phyloP scores from a whole-genome alignment of 2,797 vertebrate species.

The Syndactyla subalaris region DNA sequence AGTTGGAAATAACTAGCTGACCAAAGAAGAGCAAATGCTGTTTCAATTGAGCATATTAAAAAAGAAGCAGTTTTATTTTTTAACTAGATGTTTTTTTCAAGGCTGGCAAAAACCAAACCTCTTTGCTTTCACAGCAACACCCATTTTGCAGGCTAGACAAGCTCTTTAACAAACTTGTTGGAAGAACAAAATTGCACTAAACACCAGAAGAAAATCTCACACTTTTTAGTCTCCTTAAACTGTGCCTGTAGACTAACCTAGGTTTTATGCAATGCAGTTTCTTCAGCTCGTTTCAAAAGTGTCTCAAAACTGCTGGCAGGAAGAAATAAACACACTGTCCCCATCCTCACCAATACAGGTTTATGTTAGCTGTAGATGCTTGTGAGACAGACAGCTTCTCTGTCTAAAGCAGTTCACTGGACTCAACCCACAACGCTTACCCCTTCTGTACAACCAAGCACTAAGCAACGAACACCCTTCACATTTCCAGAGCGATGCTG shows the following conservation, averaged over 20 bases:
- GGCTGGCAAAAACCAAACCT: not conserved
- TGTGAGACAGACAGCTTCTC: not conserved
- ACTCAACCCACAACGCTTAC: not conserved
- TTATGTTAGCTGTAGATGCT: not conserved
- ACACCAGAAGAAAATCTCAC: not conserved
- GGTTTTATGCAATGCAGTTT: not conserved
- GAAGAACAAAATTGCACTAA: not conserved
- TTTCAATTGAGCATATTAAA: not conserved
- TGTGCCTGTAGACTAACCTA: not conserved
- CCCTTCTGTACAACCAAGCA: not conserved
- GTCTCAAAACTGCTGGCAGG: not conserved
- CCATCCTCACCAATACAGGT: not conserved
- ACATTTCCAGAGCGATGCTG: not conserved
- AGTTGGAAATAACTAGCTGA: not conserved
- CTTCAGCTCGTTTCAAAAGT: not conserved
- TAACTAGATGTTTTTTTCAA: not conserved
- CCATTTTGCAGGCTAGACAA: not conserved
- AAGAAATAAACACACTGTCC: not conserved
- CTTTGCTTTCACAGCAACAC: not conserved
- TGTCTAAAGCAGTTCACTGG: not conserved
- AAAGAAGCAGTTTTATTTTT: not conserved
- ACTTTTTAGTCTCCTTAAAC: not conserved
- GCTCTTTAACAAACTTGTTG: not conserved
- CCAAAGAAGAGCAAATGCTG: not conserved
- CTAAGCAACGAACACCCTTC: not conserved